A percentile compares a stretch with the other conserved stretches of the same genome.
These are phyloP conservation scores for Eupithecia dodoneata DNA, from an alignment of 2,888 invertebrate species.

Conservation along the genomic window DNA sequence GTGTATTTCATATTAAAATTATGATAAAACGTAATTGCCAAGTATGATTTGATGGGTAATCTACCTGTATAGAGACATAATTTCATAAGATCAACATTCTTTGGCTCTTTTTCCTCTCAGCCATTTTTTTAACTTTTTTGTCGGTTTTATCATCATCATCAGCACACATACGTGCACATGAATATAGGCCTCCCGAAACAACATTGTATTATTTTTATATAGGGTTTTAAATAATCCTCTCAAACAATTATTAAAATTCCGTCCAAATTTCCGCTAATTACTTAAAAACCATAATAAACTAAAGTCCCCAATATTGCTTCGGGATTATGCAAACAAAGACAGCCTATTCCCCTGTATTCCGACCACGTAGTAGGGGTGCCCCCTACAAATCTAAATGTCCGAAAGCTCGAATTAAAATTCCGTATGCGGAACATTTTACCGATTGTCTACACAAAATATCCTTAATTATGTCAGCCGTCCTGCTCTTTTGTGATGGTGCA, in stretches of 20 bases:
- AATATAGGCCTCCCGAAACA: too few relatives aligned
- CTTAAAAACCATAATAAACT: conserved; percentile 24
- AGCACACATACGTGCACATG: too few relatives aligned
- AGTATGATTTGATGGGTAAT: too few relatives aligned
- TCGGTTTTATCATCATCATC: too few relatives aligned
- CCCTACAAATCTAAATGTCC: conserved; percentile 50
- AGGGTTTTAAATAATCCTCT: not conserved
- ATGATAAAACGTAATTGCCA: too few relatives aligned
- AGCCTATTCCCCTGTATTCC: conserved; percentile 24
- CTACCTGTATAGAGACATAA: too few relatives aligned
- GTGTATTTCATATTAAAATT: too few relatives aligned
- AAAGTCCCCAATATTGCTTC: conserved; percentile 24
- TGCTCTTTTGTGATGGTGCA: conserved; percentile 50
- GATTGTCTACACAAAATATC: conserved; percentile 79
- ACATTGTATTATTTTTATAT: too few relatives aligned
- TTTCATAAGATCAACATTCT: too few relatives aligned
- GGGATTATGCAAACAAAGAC: conserved; percentile 31
- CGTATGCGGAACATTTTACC: conserved; percentile 69
- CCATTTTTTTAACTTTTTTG: too few relatives aligned
- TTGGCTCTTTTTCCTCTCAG: too few relatives aligned
- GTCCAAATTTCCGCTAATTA: not conserved
- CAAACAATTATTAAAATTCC: not conserved
- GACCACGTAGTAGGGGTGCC: conserved; percentile 29
- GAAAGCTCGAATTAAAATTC: conserved; percentile 78
- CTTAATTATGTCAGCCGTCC: conserved; percentile 71